Conservation (phyloP, 2,797 vertebrate genomes). For the Rhinogobio ventralis region DNA sequence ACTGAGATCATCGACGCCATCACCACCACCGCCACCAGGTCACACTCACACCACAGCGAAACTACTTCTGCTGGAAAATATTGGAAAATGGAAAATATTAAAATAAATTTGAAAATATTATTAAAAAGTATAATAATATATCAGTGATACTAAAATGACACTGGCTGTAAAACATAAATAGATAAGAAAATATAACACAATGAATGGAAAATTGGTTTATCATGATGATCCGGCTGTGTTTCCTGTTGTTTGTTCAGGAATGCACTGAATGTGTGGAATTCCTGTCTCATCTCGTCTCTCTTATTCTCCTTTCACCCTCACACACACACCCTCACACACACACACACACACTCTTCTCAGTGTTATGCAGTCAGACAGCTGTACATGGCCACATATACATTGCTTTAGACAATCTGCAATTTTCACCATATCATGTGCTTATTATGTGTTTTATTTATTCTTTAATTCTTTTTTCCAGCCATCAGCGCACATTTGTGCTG, state of each 20-base stretch:
- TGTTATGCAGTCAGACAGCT: too few species aligned
- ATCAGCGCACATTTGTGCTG: constrained; percentile 94
- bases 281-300: neutral
- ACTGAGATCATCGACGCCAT: constrained; percentile 94
- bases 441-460: neutral
- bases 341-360: too few species aligned
- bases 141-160: neutral
- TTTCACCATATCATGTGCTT: neutral
- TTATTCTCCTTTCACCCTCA: neutral
- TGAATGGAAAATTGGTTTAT: neutral
- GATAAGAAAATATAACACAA: neutral
- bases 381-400: too few species aligned
- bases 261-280: neutral
- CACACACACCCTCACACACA: too few species aligned
- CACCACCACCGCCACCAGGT: constrained; percentile 94
- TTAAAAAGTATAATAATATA: neutral
- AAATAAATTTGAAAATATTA: too few species aligned
- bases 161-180: neutral
- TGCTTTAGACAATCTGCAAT: neutral
- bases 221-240: neutral
- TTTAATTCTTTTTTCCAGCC: constrained; percentile 74
- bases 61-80: too few species aligned
- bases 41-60: constrained; percentile 19
- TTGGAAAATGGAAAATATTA: too few species aligned
- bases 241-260: neutral